Evolutionary conservation across 2,797 vertebrate genomes (phyloP), one percentile per base, ranked within the genome.

Genomic region (Selene dorsalis): DNA sequence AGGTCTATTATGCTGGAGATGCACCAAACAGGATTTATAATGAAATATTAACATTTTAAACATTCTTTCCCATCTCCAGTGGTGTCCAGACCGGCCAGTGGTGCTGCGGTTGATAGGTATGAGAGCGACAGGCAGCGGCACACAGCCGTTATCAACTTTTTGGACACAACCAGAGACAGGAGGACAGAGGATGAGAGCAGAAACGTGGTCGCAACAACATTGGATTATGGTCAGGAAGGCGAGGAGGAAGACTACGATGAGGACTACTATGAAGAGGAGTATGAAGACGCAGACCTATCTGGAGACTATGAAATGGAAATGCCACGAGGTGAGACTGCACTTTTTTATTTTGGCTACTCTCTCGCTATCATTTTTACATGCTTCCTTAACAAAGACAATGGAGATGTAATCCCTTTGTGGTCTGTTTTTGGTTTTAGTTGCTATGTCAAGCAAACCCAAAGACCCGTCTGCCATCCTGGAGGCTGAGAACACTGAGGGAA

Each of bases 391-490:
- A 30, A 20, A 43, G 32, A 45, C 2, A 52, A 6, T 18, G 2
- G 3, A 38, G 30, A 39, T 73, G 1, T 32, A 62, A 64, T 47
- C 39, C 7, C 39, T 3, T 6, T 69, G 26, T 28, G 7, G 35
- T 69, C 2, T 47, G 20, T 72, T 86, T 17, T 52, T 32, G 41
- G 3, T 66, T 75, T 63, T 30, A 99, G 97, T 96, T 58, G 95
- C 96, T 53, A 96, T 96, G 93, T 96, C 97, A 28, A 96, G 96
- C 70, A 98, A 97, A 90, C 96, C 97, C 45, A 95, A 96, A 93
- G 94, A 96, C 71, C 90, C 93, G 0, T 93, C 90, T 5, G 30
- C 74, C 24, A 82, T 92, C 38, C 63, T 95, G 88, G 95, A 94
- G 55, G 87, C 92, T 30, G 95, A 94, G 74, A 95, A 86, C 57